phyloP scores from a whole-genome alignment of 2,113 vertebrate species.

The Cynoglossus semilaevis region DNA sequence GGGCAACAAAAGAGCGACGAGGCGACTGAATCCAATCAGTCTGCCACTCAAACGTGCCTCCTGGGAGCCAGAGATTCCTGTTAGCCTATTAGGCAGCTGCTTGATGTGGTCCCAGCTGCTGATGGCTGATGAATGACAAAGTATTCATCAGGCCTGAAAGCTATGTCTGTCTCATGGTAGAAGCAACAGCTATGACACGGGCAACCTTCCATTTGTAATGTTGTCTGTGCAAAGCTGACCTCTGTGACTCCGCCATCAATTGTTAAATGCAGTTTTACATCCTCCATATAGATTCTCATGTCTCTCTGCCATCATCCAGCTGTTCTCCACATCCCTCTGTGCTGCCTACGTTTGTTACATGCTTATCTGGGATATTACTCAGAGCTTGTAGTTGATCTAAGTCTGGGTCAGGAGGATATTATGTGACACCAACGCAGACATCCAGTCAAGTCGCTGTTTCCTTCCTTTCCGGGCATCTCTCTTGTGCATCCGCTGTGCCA shows the following conservation, averaged over 20 bases:
- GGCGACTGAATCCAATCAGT: slow-evolving; percentile 49
- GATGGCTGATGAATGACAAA: slow-evolving; percentile 52
- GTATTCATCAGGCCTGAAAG: slow-evolving; percentile 52
- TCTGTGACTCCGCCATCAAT: neutral
- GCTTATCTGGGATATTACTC: too few species aligned
- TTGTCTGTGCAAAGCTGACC: slow-evolving; percentile 39
- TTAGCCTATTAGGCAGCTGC: slow-evolving; percentile 72
- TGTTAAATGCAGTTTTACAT: slow-evolving; percentile 27
- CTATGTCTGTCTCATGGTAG: slow-evolving; percentile 25
- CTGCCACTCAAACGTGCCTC: slow-evolving; percentile 55
- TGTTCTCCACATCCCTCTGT: too few species aligned
- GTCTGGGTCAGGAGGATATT: too few species aligned
- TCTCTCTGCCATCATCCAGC: neutral
- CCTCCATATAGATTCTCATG: neutral
- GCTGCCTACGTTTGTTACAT: too few species aligned
- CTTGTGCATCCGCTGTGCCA: too few species aligned
- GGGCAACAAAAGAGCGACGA: slow-evolving; percentile 44
- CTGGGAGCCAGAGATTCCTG: slow-evolving; percentile 39
- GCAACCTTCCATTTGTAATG: slow-evolving; percentile 24
- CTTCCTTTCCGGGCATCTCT: too few species aligned
- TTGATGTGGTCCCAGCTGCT: slow-evolving; percentile 51
- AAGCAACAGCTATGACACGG: slow-evolving; percentile 22
- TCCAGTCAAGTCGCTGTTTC: too few species aligned
- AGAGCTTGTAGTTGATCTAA: too few species aligned
- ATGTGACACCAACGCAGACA: too few species aligned